Evolutionary conservation across 2,888 invertebrate genomes (phyloP), one percentile per base, ranked within the genome.

Genomic region (Drosophila macrothrix): DNA sequence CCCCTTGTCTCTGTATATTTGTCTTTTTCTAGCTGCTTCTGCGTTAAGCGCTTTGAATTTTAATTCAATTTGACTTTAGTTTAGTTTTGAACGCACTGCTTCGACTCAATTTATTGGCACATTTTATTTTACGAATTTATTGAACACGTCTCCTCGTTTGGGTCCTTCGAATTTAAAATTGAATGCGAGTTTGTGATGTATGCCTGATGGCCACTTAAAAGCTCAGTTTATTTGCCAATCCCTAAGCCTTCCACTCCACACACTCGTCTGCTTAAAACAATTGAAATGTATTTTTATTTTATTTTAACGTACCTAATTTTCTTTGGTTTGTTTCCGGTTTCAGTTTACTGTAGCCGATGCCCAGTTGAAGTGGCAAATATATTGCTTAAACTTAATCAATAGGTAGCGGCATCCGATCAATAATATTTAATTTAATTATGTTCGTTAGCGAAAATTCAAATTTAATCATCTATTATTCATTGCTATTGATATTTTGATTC

Each of bases 1-100:
- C 9, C 19, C 35, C 12, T 12, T 9, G 9, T 5, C 25, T 7
- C 12, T n/a, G 14, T n/a, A 25, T 28, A 6, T 25, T 7, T 14
- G 28, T 12, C 54, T 41, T 53, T 19, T 39, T n/a, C 31, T 54
- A 43, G 22, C 66, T 50, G 41, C n/a, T 37, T 46, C n/a, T 43
- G 54, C 73, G 77, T 82, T 85, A 83, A 85, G 72, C 86, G 78
- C 88, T 85, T 86, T 88, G 90, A 90, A 90, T 85, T 85, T 85
- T 85, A 85, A 87, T 87, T 87, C 90, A 90, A 90, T 87, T 88
- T 82, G 76, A 81, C 59, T 89, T 82, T 80, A 87, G 89, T 89
- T 89, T 84, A 71, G 79, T 82, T 80, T 73, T 62, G 68, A 72
- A 62, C 68, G 58, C 72, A n/a, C 63, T 55, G 73, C 46, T 67